Base-by-base conservation (phyloP, 2,797 vertebrate genomes). In the Trematomus bernacchii region DNA sequence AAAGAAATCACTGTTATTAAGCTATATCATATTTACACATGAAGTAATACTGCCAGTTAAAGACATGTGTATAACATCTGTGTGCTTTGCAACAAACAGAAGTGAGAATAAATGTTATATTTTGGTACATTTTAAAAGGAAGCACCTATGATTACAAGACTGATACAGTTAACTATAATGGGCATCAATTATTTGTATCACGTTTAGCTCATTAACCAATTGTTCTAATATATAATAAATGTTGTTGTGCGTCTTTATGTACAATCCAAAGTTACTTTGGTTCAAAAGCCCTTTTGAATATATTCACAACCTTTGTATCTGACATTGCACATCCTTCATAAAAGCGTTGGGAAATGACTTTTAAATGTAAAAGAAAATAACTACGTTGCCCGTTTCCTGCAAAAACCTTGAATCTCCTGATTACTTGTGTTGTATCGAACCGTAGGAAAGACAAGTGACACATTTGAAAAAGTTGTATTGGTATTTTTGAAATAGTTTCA, bases 21-120 rank as follows among this genome's bases (percentile, higher is more conserved):
- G 55, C 42, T 64, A 4, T 78, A 79, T 75, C 12, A 4, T 78
- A 79, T 75, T 79, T 68, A 77, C 60, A 63, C 66, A 71, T 16
- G 2, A 66, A 21, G 51, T 82, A 62, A 76, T 55, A 73, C 58
- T 73, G 73, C 62, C 65, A 70, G 42, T 64, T 59, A 44, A 77
- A 69, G 50, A 51, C 43, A 61, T 66, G n/a, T 79, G 54, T 79
- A 18, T 40, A 30, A 52, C 51, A 48, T 64, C 16, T 65, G 64
- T 79, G 70, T 66, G 54, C 42, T 76, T 19, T 73, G 30, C 6
- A 55, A 23, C n/a, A 54, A 57, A 33, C 57, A 63, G 42, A 27
- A 33, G 40, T 55, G 10, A 73, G n/a, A 51, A 70, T 7, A 5
- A 40, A 42, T 73, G 42, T 63, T 58, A 42, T 64, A 62, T 65